Evolutionary conservation across 2,797 vertebrate genomes (phyloP).

Genomic region (Sebastes nivosus): DNA sequence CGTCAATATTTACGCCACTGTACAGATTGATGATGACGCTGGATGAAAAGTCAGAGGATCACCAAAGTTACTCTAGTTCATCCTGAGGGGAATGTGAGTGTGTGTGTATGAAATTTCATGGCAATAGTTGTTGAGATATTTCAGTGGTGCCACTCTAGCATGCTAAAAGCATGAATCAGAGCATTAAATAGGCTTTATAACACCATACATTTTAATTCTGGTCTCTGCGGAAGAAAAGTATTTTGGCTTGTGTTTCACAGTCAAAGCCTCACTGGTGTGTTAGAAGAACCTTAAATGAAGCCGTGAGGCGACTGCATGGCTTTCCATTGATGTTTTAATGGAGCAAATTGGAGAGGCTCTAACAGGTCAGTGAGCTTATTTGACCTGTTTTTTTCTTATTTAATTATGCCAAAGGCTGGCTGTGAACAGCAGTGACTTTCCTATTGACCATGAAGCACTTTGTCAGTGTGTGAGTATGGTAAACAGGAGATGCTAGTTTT

Average conservation of each 20-base stretch:
- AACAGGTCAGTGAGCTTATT: constrained; percentile 43
- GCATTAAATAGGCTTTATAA: neutral
- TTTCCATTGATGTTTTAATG: constrained; percentile 66
- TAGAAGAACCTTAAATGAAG: constrained; percentile 17
- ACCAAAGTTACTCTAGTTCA: neutral
- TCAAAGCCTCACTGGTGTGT: neutral
- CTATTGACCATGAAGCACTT: constrained; percentile 31
- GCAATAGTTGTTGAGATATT: neutral
- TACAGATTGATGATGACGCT: neutral
- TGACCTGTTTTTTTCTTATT: constrained; percentile 53
- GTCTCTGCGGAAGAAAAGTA: neutral
- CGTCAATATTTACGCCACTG: too few relatives aligned
- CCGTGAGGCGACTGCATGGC: neutral
- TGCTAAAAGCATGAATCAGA: neutral
- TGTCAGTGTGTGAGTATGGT: constrained; percentile 10
- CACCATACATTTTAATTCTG: neutral
- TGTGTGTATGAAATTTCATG: neutral
- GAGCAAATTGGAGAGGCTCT: constrained; percentile 31
- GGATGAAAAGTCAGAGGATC: neutral
- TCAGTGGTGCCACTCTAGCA: neutral
- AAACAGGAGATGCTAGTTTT: constrained; percentile 1
- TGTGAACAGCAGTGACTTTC: constrained; percentile 12
- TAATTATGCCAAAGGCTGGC: constrained; percentile 29
- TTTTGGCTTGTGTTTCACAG: constrained; percentile 1
- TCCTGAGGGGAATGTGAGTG: neutral